Conservation (phyloP, 1,140 invertebrate genomes). For the Harpegnathos saltator region DNA sequence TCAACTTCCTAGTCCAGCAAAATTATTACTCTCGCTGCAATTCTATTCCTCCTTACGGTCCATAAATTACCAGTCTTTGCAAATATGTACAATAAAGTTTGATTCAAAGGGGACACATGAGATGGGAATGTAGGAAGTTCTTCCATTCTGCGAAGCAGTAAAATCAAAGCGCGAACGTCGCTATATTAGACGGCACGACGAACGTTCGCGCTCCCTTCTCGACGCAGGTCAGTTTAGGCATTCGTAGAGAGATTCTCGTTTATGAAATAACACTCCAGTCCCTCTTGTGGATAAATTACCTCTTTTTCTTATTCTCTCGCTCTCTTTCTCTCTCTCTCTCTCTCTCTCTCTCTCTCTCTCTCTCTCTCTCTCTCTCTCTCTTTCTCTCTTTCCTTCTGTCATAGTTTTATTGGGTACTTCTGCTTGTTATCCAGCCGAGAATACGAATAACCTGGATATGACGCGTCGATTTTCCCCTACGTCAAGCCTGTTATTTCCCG, state of each 20-base stretch:
- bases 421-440: not conserved
- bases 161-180: not conserved
- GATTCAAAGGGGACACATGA: conserved; percentile 28
- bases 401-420: not conserved
- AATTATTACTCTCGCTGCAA: conserved; percentile 10
- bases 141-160: not conserved
- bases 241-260: too few relatives aligned
- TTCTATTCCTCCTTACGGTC: conserved; percentile 1
- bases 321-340: not conserved
- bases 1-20: not conserved
- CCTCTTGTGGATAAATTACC: not conserved
- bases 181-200: not conserved
- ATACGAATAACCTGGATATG: not conserved
- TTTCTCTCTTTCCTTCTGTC: not conserved
- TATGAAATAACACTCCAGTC: too few relatives aligned
- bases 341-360: too few relatives aligned
- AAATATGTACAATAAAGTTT: conserved; percentile 14
- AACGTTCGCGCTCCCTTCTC: not conserved
- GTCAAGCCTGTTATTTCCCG: not conserved
- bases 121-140: not conserved
- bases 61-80: conserved; percentile 17
- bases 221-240: too few relatives aligned
- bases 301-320: not conserved
- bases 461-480: not conserved
- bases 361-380: too few relatives aligned